phyloP scores from a whole-genome alignment of 2,113 vertebrate genomes.

The Scalopus aquaticus region DNA sequence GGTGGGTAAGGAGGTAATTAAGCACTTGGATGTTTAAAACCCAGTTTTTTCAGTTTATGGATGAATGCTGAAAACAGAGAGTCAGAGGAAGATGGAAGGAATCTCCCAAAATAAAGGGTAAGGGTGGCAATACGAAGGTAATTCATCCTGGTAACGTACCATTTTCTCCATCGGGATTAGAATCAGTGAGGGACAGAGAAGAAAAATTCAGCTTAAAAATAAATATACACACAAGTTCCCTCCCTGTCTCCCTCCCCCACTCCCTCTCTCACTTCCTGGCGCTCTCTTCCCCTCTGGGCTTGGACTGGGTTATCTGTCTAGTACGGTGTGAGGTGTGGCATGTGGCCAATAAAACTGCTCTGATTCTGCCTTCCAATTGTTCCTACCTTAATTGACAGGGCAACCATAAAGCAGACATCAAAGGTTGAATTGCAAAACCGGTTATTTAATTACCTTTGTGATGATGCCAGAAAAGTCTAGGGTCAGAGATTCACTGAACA shows the following conservation, averaged over 20 bases:
- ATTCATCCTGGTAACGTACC: not conserved
- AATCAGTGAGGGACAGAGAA: not conserved
- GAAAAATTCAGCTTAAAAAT: conserved; percentile 19
- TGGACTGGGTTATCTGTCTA: not conserved
- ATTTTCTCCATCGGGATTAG: not conserved
- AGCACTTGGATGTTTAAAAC: not conserved
- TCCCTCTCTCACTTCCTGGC: not conserved
- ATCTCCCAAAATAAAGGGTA: not conserved
- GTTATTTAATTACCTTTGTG: conserved; percentile 37
- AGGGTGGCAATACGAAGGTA: not conserved
- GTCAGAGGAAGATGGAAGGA: not conserved
- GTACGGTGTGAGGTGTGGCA: not conserved
- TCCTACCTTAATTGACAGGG: not conserved
- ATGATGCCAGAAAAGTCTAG: not conserved
- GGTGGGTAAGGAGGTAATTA: not conserved
- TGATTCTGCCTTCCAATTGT: not conserved
- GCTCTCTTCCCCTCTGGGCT: not conserved
- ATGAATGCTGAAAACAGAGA: not conserved
- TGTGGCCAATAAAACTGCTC: conserved; percentile 1
- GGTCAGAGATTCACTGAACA: not conserved
- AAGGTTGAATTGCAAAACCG: conserved; percentile 12
- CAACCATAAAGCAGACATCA: not conserved
- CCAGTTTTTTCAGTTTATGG: not conserved
- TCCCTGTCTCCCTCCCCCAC: not conserved
- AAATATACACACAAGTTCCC: not conserved